Conservation (phyloP, 2,797 vertebrate genomes). For the Thaleichthys pacificus region DNA sequence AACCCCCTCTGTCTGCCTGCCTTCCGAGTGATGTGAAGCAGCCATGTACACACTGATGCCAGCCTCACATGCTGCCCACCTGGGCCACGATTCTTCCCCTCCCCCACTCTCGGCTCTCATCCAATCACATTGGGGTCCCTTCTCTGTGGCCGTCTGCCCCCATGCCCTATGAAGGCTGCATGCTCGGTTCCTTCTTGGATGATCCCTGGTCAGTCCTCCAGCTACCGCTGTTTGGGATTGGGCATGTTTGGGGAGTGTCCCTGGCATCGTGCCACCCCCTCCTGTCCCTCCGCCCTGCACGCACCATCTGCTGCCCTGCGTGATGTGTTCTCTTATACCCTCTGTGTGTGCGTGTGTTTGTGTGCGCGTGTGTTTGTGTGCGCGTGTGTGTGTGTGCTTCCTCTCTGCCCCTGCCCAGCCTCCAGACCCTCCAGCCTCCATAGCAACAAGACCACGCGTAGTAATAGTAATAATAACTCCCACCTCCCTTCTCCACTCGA, state of each 20-base stretch:
- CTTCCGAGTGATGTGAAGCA: neutral
- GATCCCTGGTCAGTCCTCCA: constrained; percentile 35
- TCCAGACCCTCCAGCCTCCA: constrained; percentile 93
- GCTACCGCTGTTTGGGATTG: constrained; percentile 54
- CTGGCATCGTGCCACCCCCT: constrained; percentile 66
- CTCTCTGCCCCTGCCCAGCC: constrained; percentile 73
- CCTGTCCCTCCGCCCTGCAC: constrained; percentile 63
- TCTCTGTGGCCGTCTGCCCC: constrained; percentile 54
- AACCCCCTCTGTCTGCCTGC: too few species aligned
- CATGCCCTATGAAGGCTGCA: neutral
- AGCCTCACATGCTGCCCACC: too few species aligned
- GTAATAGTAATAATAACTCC: constrained; percentile 95
- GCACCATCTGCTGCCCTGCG: constrained; percentile 74
- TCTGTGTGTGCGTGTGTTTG: constrained; percentile 55
- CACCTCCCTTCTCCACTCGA: constrained; percentile 84
- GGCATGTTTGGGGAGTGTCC: constrained; percentile 68
- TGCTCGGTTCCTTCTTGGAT: constrained; percentile 50
- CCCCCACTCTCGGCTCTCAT: neutral
- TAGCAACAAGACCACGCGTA: constrained; percentile 94
- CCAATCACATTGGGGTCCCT: neutral
- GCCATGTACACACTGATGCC: neutral
- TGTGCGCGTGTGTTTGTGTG: constrained; percentile 47
- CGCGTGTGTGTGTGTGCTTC: constrained; percentile 31
- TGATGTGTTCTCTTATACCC: constrained; percentile 65
- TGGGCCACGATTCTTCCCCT: neutral